Percentiles rank a stretch among this genome's conserved stretches.
Conservation (phyloP, 2,797 vertebrate species). For the Periophthalmus magnuspinnatus region DNA sequence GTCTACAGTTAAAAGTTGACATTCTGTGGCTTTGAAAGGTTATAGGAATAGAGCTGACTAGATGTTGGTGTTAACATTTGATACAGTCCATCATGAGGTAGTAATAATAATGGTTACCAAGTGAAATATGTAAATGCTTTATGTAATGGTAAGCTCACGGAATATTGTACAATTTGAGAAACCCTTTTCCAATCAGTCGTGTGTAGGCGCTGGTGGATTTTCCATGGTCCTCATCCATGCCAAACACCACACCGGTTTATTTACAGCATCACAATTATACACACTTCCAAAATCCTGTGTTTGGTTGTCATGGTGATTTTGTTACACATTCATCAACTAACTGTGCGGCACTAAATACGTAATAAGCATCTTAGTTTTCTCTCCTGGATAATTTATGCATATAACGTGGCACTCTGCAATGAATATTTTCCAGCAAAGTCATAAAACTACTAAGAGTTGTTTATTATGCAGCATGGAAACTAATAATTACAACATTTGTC, state of each 20-base stretch:
- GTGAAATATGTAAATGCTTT: neutral
- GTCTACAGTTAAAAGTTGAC: too few species aligned
- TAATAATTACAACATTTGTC: constrained; percentile 7
- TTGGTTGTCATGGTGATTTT: constrained; percentile 8
- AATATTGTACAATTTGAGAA: neutral
- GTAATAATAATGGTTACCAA: neutral
- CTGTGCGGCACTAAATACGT: neutral
- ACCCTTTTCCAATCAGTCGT: neutral
- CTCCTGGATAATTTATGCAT: constrained; percentile 6
- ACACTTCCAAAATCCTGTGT: constrained; percentile 6
- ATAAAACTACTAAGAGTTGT: constrained; percentile 1
- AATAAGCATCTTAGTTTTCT: neutral
- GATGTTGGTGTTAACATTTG: neutral
- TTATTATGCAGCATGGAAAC: neutral
- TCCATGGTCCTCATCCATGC: neutral
- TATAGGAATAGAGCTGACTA: neutral
- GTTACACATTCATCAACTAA: neutral
- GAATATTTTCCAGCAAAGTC: constrained; percentile 1
- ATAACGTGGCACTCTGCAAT: neutral
- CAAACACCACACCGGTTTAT: neutral
- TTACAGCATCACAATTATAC: constrained; percentile 4
- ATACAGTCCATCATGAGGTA: neutral
- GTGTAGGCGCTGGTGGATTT: neutral
- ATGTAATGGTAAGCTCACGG: neutral
- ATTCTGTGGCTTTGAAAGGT: too few species aligned